Base-by-base conservation (phyloP, 92 coral and sea anemone genomes). In the Epizoanthus scotinus region DNA sequence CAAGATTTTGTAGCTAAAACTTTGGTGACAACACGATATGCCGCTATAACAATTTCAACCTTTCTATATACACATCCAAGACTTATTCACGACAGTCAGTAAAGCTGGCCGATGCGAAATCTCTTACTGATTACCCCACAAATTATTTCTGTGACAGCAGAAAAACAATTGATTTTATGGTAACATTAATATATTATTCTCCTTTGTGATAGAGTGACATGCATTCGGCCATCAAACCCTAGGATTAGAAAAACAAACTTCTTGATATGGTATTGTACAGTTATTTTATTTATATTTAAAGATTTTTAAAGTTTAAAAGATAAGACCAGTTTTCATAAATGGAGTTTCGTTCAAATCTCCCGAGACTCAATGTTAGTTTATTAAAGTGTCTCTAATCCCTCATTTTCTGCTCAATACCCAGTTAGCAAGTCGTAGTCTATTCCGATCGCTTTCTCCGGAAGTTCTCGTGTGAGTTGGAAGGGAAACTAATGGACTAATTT, bases 101-200 rank as follows among this genome's bases (percentile, higher is more conserved):
- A 15, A 49, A 55, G 60, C 59, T 58, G 56, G 26, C 67, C 25
- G 56, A 60, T 75, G 68, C 42, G 40, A 59, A 58, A 44, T 40
- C 81, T 75, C 67, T 59, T 44, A 26, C 67, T 59, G 25, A 26
- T 58, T 14, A 59, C 63, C 81, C 57, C 56, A 44, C 73, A 42
- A 36, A 38, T 68, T 25, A 68, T 42, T 68, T 68, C 54, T 75
- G 34, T 75, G 81, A 75, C 81, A 75, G 81, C 56, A 21, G 68
- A 58, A 40, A 57, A 58, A 75, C 81, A 59, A 75, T 59, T 75
- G 67, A 20, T 57, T 58, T 75, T 28, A 75, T 60, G 81, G 69
- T 59, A 75, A 60, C 81, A 75, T 75, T 58, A 75, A 75, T 75
- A 75, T 63, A 59, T 75, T 75, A 75, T 75, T 8, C 61, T 40